Percentiles rank a stretch among this genome's conserved stretches.
phyloP scores from a whole-genome alignment of 2,797 vertebrate genomes.

The Morus bassanus region DNA sequence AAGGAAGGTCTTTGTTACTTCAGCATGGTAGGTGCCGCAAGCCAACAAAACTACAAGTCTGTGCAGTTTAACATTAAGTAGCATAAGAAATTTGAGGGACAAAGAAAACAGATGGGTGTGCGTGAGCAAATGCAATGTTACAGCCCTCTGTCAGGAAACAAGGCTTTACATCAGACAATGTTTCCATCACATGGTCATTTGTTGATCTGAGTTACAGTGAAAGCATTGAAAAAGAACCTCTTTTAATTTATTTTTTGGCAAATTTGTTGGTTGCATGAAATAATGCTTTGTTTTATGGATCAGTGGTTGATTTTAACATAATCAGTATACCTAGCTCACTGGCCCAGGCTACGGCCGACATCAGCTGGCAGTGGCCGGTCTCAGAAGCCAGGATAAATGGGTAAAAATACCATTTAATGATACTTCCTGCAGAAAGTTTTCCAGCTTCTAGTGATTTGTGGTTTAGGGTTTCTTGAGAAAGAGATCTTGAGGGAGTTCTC shows the following conservation, averaged over 20 bases:
- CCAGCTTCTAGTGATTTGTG: not conserved
- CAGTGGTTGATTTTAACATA: not conserved
- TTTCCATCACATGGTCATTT: not conserved
- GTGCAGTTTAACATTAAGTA: not conserved
- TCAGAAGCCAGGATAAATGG: not conserved
- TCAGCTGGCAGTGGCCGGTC: not conserved
- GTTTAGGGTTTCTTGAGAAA: not conserved
- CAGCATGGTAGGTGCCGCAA: not conserved
- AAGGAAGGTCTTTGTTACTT: constrained; percentile 8
- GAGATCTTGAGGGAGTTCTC: not conserved
- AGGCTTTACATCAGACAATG: not conserved
- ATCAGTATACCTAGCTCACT: not conserved
- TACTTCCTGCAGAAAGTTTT: not conserved
- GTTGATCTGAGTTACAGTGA: not conserved
- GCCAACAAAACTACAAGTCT: not conserved
- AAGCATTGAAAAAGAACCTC: not conserved
- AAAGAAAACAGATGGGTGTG: not conserved
- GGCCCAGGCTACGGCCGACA: not conserved
- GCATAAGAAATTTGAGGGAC: not conserved
- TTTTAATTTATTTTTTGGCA: not conserved
- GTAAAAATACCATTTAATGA: not conserved
- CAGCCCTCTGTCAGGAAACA: not conserved
- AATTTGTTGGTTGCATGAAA: not conserved
- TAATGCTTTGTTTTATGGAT: not conserved
- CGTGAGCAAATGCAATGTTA: not conserved